These are phyloP conservation scores for Leptinotarsa juncta DNA, from an alignment of 2,888 invertebrate genomes.

Conservation along the genomic window DNA sequence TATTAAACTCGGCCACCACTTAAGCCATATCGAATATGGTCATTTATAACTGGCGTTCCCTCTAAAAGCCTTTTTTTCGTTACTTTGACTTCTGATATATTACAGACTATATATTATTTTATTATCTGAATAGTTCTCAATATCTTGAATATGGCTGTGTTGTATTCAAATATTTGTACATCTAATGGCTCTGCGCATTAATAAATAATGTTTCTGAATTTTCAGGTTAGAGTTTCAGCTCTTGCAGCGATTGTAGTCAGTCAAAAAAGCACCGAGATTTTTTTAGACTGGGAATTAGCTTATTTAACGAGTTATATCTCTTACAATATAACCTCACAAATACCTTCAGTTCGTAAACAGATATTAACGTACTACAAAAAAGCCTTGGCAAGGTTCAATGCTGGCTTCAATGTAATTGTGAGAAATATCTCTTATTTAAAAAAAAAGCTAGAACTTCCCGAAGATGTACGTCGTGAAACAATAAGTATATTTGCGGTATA, in stretches of 20 bases:
- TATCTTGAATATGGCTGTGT: too few relatives aligned
- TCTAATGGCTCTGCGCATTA: background rate
- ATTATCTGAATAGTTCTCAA: too few relatives aligned
- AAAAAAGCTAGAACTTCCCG: constrained; percentile 44
- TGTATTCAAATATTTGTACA: too few relatives aligned
- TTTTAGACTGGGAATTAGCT: constrained; percentile 72
- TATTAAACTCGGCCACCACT: too few relatives aligned
- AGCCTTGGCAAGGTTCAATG: constrained; percentile 70
- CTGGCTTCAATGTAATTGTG: constrained; percentile 62
- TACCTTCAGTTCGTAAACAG: constrained; percentile 76
- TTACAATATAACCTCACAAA: constrained; percentile 78
- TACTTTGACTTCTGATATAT: too few relatives aligned
- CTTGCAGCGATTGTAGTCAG: constrained; percentile 79
- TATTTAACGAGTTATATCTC: constrained; percentile 73
- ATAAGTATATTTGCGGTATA: constrained; percentile 39
- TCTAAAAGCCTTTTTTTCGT: too few relatives aligned
- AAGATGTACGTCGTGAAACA: constrained; percentile 41
- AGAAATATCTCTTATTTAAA: constrained; percentile 45
- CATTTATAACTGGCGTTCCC: too few relatives aligned
- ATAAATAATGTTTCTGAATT: constrained; percentile 35
- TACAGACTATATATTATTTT: too few relatives aligned
- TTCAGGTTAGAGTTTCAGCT: constrained; percentile 75
- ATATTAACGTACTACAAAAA: constrained; percentile 79
- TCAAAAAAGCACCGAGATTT: constrained; percentile 77
- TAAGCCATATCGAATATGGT: too few relatives aligned